Conservation (phyloP, 1,140 invertebrate species). For the Venturia canescens region DNA sequence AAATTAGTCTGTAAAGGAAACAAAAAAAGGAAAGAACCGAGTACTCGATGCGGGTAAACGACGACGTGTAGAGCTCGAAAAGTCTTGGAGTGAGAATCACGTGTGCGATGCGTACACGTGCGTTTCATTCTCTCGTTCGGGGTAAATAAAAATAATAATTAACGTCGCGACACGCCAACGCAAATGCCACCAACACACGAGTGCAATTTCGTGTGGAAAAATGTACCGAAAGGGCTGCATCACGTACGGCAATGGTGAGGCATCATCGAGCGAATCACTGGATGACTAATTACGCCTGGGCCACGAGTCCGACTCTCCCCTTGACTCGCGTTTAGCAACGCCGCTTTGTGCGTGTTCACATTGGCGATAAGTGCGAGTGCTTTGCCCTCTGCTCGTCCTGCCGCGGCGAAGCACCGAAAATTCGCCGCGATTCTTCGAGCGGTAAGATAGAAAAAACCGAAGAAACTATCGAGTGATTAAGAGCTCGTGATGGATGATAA, state of each 20-base stretch:
- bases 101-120: background rate
- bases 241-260: background rate
- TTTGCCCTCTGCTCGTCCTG: background rate
- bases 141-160: constrained; percentile 22
- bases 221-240: background rate
- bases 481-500: too few relatives aligned
- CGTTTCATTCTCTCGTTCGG: constrained; percentile 10
- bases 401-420: too few relatives aligned
- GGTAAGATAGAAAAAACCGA: too few relatives aligned
- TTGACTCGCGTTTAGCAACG: background rate
- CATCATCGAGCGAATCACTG: constrained; percentile 10
- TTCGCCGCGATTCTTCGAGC: too few relatives aligned
- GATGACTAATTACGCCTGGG: background rate
- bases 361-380: background rate
- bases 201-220: background rate
- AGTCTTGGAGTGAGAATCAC: background rate
- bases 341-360: background rate
- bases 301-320: background rate
- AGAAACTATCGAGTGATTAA: too few relatives aligned
- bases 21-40: constrained; percentile 50
- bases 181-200: constrained; percentile 13
- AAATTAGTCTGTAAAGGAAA: background rate
- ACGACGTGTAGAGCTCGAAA: constrained; percentile 16
- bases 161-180: constrained; percentile 2
- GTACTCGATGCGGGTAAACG: background rate